Conservation (phyloP, 1,140 invertebrate genomes). For the Episyrphus balteatus region DNA sequence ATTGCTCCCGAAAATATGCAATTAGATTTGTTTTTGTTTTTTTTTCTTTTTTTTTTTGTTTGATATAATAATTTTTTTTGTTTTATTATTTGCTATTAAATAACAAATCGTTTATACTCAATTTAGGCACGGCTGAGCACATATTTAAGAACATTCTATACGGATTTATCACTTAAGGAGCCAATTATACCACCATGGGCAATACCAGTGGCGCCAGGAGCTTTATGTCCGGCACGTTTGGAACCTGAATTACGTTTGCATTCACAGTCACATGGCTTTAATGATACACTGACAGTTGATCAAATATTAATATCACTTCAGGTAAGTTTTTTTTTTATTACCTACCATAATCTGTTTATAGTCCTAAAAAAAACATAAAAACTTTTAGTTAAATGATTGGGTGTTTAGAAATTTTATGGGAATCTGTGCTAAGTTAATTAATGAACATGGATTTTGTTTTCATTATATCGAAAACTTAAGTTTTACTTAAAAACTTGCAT, state of each 20-base stretch:
- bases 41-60: not conserved
- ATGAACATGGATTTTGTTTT: too few species aligned
- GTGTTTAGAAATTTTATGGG: too few species aligned
- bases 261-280: slow-evolving; percentile 33
- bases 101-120: not conserved
- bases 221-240: slow-evolving; percentile 38
- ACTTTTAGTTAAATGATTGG: too few species aligned
- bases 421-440: too few species aligned
- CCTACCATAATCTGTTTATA: too few species aligned
- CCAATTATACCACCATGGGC: slow-evolving; percentile 38
- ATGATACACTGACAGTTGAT: slow-evolving; percentile 35
- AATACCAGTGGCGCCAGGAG: slow-evolving; percentile 35
- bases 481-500: too few species aligned
- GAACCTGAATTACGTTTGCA: slow-evolving; percentile 39
- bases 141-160: slow-evolving; percentile 39
- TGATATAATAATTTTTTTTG: not conserved
- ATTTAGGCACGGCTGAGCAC: slow-evolving; percentile 13
- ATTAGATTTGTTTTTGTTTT: not conserved
- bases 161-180: slow-evolving; percentile 37
- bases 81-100: not conserved
- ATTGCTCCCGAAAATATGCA: too few species aligned
- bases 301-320: slow-evolving; percentile 39
- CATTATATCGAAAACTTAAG: too few species aligned
- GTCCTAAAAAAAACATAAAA: too few species aligned
- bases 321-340: slow-evolving; percentile 21